Evolutionary conservation across 92 coral and sea anemone genomes (phyloP).

Genomic region (Virgularia gustaviana): DNA sequence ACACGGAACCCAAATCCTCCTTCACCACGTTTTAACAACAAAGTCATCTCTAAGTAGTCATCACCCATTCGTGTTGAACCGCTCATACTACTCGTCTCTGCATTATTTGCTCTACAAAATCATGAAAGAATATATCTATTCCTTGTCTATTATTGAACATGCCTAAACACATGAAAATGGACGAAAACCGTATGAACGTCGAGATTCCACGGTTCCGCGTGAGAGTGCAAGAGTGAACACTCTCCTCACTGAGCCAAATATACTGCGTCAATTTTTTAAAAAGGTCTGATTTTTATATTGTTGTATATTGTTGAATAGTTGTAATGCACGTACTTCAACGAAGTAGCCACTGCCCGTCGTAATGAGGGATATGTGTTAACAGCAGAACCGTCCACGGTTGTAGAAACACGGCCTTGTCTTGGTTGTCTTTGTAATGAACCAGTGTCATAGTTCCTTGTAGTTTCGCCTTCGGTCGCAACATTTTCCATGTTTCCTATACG

Average conservation of each 20-base stretch:
- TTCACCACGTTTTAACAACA: slow-evolving; percentile 69
- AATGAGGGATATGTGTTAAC: slow-evolving; percentile 80
- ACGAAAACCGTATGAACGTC: background rate
- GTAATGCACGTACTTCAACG: slow-evolving; percentile 9
- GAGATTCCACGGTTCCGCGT: slow-evolving; percentile 21
- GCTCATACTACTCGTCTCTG: slow-evolving; percentile 39
- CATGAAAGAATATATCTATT: no score
- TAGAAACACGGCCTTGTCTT: slow-evolving; percentile 60
- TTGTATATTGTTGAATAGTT: no score
- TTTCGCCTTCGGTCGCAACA: slow-evolving; percentile 88
- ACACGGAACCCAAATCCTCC: slow-evolving; percentile 98
- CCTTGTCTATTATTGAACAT: no score
- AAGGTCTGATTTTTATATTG: background rate
- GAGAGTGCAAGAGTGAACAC: slow-evolving; percentile 17
- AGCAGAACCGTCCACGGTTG: slow-evolving; percentile 45
- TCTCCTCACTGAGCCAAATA: slow-evolving; percentile 42
- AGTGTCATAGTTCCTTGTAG: slow-evolving; percentile 86
- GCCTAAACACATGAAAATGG: no score
- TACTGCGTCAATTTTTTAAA: background rate
- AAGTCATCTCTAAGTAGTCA: slow-evolving; percentile 42
- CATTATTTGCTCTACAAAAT: slow-evolving; percentile 16
- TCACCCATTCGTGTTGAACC: slow-evolving; percentile 53
- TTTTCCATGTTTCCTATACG: slow-evolving; percentile 67
- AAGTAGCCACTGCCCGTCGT: slow-evolving; percentile 66
- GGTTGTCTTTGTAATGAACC: slow-evolving; percentile 66